Percentiles rank a stretch among this genome's conserved stretches.
phyloP scores from a whole-genome alignment of 2,888 invertebrate genomes.

The Drosophila atroscutellata region DNA sequence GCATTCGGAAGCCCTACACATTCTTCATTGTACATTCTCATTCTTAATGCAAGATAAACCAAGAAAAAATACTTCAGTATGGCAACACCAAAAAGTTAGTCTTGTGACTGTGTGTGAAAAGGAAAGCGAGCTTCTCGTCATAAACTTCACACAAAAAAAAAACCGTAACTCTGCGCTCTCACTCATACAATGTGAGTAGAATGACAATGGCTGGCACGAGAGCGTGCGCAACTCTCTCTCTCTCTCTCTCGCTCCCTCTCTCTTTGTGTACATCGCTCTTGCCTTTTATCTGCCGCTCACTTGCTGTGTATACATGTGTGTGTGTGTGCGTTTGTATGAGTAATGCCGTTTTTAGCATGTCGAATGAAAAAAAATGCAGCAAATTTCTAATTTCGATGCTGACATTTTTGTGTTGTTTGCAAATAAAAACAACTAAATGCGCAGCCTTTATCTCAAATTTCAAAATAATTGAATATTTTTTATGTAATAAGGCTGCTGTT shows the following conservation, averaged over 20 bases:
- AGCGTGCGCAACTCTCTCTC: constrained; percentile 53
- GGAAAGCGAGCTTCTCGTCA: constrained; percentile 63
- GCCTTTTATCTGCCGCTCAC: constrained; percentile 34
- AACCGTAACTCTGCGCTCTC: constrained; percentile 57
- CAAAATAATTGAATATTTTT: constrained; percentile 35
- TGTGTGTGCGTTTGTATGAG: constrained; percentile 60
- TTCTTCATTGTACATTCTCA: constrained; percentile 28
- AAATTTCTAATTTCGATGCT: constrained; percentile 63
- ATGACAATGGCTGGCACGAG: constrained; percentile 50
- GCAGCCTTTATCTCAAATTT: constrained; percentile 29
- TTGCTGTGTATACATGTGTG: constrained; percentile 3
- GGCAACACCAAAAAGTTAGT: constrained; percentile 69
- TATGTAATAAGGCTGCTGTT: constrained; percentile 45
- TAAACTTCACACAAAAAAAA: constrained; percentile 68
- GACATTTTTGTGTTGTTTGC: constrained; percentile 59
- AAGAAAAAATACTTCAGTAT: constrained; percentile 50
- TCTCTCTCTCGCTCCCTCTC: constrained; percentile 24
- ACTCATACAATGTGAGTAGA: constrained; percentile 21
- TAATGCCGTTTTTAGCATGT: constrained; percentile 76
- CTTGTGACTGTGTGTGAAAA: constrained; percentile 73
- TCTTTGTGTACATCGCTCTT: constrained; percentile 11
- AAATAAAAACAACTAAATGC: constrained; percentile 50
- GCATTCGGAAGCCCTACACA: constrained; percentile 36
- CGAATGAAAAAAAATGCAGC: constrained; percentile 51
- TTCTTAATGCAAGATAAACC: constrained; percentile 24